phyloP scores from a whole-genome alignment of 1,140 invertebrate species.

The Leptinotarsa texana region DNA sequence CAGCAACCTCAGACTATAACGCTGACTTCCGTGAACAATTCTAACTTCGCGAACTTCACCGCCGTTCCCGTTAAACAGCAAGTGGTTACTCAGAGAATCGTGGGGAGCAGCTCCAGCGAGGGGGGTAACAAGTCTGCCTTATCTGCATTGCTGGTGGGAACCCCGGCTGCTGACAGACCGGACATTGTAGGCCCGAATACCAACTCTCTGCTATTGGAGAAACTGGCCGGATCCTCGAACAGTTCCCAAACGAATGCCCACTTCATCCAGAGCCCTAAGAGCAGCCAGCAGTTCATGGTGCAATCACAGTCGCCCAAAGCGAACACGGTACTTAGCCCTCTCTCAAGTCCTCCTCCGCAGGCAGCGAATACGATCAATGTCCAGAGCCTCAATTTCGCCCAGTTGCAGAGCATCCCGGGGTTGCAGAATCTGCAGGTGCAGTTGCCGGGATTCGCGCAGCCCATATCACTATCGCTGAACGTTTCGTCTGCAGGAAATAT shows the following conservation, averaged over 20 bases:
- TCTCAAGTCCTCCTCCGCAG: conserved; percentile 63
- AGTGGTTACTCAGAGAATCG: conserved; percentile 37
- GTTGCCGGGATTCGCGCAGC: conserved; percentile 75
- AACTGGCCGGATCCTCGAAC: conserved; percentile 59
- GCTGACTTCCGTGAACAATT: conserved; percentile 46
- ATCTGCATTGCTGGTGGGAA: conserved; percentile 55
- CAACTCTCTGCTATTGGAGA: conserved; percentile 61
- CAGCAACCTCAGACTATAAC: conserved; percentile 51
- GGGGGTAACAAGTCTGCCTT: conserved; percentile 41
- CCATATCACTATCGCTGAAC: conserved; percentile 76
- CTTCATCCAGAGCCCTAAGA: conserved; percentile 45
- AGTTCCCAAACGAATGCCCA: conserved; percentile 37
- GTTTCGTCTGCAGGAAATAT: conserved; percentile 59
- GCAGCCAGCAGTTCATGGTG: conserved; percentile 42
- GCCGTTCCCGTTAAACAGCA: conserved; percentile 49
- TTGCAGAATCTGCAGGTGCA: conserved; percentile 81
- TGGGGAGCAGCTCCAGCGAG: conserved; percentile 31
- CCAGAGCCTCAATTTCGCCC: conserved; percentile 77
- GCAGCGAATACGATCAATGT: conserved; percentile 61
- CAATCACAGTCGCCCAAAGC: conserved; percentile 48
- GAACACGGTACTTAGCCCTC: conserved; percentile 52
- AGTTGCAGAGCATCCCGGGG: conserved; percentile 72
- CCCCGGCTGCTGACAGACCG: conserved; percentile 65
- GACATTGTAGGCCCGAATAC: conserved; percentile 60
- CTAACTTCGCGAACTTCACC: conserved; percentile 45